phyloP scores from a whole-genome alignment of 2,113 vertebrate genomes.

The Osmerus eperlanus region DNA sequence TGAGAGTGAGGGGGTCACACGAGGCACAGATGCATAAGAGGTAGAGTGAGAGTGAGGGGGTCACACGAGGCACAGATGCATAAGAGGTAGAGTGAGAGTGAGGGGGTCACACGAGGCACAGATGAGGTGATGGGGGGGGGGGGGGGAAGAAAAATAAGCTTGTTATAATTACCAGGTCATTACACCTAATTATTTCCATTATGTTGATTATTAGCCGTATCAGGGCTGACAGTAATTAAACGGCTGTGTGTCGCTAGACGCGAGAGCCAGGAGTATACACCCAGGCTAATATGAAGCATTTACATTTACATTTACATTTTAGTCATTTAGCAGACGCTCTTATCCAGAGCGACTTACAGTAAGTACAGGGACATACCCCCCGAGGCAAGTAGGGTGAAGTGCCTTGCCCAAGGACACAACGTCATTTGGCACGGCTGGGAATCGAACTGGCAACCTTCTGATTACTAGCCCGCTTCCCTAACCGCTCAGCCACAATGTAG shows the following conservation, averaged over 20 bases:
- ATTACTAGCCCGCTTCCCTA: too few species aligned
- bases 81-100: neutral
- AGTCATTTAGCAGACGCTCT: too few species aligned
- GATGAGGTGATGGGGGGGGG: neutral
- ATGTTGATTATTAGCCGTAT: neutral
- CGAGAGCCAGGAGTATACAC: neutral
- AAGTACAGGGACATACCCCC: too few species aligned
- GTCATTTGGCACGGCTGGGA: too few species aligned
- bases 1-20: neutral
- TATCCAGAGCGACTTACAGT: too few species aligned
- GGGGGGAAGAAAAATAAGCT: slow-evolving; percentile 24
- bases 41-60: too few species aligned
- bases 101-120: neutral
- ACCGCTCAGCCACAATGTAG: too few species aligned
- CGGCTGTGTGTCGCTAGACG: slow-evolving; percentile 7
- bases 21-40: neutral
- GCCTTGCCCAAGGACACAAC: too few species aligned
- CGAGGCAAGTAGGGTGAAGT: too few species aligned
- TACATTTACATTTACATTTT: too few species aligned
- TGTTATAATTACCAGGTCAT: slow-evolving; percentile 53
- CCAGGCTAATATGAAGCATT: neutral
- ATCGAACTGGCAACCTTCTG: too few species aligned
- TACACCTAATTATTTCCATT: slow-evolving; percentile 24
- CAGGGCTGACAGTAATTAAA: slow-evolving; percentile 10
- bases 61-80: too few species aligned